Evolutionary conservation across 2,888 invertebrate genomes (phyloP).

Genomic region (Drosophila maculinotata): DNA sequence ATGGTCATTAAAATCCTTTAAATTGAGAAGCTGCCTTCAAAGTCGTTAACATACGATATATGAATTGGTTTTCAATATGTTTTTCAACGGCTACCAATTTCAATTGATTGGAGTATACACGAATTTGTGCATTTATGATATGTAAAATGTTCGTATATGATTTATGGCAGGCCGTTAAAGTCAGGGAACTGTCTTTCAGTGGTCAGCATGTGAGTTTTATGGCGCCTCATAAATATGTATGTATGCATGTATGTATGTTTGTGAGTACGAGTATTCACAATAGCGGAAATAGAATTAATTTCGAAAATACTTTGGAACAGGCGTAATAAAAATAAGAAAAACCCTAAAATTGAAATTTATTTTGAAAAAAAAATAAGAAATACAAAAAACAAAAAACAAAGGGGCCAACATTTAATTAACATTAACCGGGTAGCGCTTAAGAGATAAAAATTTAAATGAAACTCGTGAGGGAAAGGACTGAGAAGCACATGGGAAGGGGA

Average conservation of each 20-base stretch:
- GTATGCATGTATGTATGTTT: no score
- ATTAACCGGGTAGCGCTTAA: constrained; percentile 22
- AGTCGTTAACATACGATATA: constrained; percentile 33
- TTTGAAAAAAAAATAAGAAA: constrained; percentile 10
- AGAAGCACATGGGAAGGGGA: constrained; percentile 4
- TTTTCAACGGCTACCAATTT: constrained; percentile 34
- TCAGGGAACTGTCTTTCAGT: constrained; percentile 33
- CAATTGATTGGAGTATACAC: constrained; percentile 37
- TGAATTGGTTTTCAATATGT: constrained; percentile 53
- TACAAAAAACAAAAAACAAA: constrained; percentile 1
- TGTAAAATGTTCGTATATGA: constrained; percentile 49
- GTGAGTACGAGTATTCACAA: constrained; percentile 4
- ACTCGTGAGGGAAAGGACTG: constrained; percentile 30
- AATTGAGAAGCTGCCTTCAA: constrained; percentile 15
- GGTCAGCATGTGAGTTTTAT: constrained; percentile 44
- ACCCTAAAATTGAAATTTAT: constrained; percentile 31
- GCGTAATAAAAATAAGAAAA: constrained; percentile 23
- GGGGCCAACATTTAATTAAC: constrained; percentile 52
- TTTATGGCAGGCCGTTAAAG: constrained; percentile 53
- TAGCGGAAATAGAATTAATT: constrained; percentile 76
- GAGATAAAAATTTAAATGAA: constrained; percentile 29
- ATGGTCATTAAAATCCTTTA: constrained; percentile 23
- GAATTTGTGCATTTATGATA: constrained; percentile 34
- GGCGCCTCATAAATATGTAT: constrained; percentile 61
- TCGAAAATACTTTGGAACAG: constrained; percentile 29